Percentiles rank a stretch among this genome's conserved stretches.
These are phyloP conservation scores for Rhinolophus ferrumequinum DNA, from an alignment of 2,113 vertebrate genomes.

Conservation along the genomic window DNA sequence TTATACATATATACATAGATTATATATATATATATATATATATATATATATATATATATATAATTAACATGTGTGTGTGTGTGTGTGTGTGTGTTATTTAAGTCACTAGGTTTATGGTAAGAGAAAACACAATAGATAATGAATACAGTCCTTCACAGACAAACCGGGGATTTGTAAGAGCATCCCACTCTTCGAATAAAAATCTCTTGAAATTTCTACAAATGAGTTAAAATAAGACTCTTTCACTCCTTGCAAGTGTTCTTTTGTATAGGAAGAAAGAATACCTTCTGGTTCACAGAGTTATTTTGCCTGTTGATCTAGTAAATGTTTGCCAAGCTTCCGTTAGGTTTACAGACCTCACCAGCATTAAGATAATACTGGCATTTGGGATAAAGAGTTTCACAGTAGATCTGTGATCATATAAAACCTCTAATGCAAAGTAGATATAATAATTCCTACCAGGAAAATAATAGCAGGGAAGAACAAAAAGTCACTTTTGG, in stretches of 20 bases:
- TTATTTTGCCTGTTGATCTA: constrained; percentile 15
- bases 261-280: background rate
- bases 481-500: background rate
- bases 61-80: no score
- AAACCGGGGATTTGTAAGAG: background rate
- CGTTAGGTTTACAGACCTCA: background rate
- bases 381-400: background rate
- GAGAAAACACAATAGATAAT: background rate
- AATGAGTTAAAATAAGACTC: background rate
- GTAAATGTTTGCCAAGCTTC: background rate
- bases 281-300: background rate
- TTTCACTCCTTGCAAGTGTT: background rate
- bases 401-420: background rate
- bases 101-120: background rate
- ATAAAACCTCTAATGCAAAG: background rate
- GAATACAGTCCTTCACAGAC: background rate
- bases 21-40: no score
- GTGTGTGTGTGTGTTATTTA: background rate
- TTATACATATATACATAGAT: no score
- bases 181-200: background rate
- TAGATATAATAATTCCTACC: background rate
- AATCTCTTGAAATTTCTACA: background rate
- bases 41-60: no score
- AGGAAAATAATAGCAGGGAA: background rate
- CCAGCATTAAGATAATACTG: background rate